Evolutionary conservation across 1,140 invertebrate species (phyloP).

Genomic region (Ptiloglossa arizonensis): DNA sequence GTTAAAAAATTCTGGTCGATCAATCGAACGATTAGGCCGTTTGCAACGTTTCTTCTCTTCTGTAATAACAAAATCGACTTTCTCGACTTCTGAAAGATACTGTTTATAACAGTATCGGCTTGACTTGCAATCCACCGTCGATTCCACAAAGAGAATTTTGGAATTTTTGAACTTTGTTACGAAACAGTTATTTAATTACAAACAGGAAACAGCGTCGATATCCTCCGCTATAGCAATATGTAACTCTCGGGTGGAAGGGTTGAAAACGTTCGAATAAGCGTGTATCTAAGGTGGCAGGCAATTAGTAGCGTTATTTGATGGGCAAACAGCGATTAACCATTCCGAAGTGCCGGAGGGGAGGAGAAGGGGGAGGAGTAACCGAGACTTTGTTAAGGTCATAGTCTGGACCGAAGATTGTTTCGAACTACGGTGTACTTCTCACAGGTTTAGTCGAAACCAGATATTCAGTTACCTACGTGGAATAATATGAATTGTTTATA

Average conservation of each 20-base stretch:
- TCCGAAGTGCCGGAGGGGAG: constrained; percentile 19
- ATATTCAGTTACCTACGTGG: background rate
- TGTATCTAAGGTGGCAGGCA: constrained; percentile 24
- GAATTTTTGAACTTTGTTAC: background rate
- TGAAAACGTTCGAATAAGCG: background rate
- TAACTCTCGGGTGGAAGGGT: background rate
- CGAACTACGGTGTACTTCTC: background rate
- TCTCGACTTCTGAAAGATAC: too few species aligned
- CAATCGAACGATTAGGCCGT: too few species aligned
- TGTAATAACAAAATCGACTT: too few species aligned
- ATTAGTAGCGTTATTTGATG: constrained; percentile 47
- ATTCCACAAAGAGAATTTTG: too few species aligned
- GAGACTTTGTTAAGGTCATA: constrained; percentile 46
- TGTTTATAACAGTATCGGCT: too few species aligned
- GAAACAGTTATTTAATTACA: background rate
- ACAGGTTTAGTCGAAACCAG: background rate
- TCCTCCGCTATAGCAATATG: background rate
- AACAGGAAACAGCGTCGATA: background rate
- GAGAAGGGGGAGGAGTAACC: constrained; percentile 20
- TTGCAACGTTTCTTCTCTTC: too few species aligned
- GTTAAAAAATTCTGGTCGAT: too few species aligned
- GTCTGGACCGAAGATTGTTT: constrained; percentile 39
- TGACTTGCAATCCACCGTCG: too few species aligned
- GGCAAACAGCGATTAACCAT: constrained; percentile 48
- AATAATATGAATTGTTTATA: background rate